These are phyloP conservation scores for Odontomachus brunneus DNA, from an alignment of 1,140 invertebrate species.

Conservation along the genomic window DNA sequence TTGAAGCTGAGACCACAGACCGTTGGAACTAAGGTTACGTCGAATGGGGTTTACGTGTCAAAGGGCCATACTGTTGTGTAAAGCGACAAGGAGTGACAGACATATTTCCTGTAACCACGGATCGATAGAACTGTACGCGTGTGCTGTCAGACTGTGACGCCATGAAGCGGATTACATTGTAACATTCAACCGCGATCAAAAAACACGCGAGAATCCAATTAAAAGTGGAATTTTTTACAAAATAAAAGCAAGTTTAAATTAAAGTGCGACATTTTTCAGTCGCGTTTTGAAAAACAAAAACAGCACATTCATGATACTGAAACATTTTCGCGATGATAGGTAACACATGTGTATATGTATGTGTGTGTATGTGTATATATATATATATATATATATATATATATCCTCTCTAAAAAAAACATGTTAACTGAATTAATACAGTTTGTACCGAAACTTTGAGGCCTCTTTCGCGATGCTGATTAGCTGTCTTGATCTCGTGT, in stretches of 20 bases:
- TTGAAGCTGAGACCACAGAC: conserved; percentile 30
- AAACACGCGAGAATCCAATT: not conserved
- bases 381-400: too few relatives aligned
- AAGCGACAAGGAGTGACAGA: conserved; percentile 19
- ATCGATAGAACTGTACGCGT: conserved; percentile 16
- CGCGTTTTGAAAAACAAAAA: too few relatives aligned
- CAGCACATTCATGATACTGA: not conserved
- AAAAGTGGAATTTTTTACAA: not conserved
- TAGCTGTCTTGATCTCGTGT: too few relatives aligned
- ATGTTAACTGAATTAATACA: too few relatives aligned
- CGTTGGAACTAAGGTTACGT: conserved; percentile 8
- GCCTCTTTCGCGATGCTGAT: too few relatives aligned
- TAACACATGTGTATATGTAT: too few relatives aligned
- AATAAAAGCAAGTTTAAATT: not conserved
- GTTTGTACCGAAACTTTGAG: too few relatives aligned
- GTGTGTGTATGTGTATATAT: too few relatives aligned
- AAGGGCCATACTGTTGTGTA: conserved; percentile 34
- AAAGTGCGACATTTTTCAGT: too few relatives aligned
- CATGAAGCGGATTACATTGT: not conserved
- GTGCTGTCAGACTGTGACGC: not conserved
- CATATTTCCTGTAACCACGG: conserved; percentile 42
- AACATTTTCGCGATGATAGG: not conserved
- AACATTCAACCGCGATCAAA: conserved; percentile 13
- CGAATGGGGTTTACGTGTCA: conserved; percentile 50
- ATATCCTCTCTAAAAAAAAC: too few relatives aligned